A percentile compares a stretch with the other conserved stretches of the same genome.
phyloP scores from a whole-genome alignment of 2,888 invertebrate species.

The Microplitis manilae region DNA sequence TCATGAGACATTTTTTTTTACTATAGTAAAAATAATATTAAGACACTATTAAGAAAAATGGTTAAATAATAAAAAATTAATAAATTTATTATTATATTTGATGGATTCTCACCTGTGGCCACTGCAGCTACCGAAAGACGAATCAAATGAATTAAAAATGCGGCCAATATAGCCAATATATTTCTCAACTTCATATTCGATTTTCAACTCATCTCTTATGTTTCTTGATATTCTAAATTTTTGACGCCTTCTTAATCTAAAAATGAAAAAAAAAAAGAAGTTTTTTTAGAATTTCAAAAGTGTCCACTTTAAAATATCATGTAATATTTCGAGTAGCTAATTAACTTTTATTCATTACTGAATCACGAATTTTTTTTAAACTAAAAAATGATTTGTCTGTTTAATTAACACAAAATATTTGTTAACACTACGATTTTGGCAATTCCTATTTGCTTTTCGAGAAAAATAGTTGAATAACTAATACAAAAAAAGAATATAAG shows the following conservation, averaged over 20 bases:
- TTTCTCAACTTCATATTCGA: slow-evolving; percentile 66
- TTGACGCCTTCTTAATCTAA: not conserved
- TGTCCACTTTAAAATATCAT: too few relatives aligned
- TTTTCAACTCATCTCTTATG: slow-evolving; percentile 65
- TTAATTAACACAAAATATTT: too few relatives aligned
- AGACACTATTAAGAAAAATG: too few relatives aligned
- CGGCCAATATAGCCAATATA: slow-evolving; percentile 68
- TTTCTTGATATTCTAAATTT: slow-evolving; percentile 30
- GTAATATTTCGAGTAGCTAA: too few relatives aligned
- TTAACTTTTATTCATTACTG: too few relatives aligned
- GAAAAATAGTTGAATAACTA: too few relatives aligned
- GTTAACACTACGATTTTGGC: too few relatives aligned
- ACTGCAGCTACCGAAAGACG: slow-evolving; percentile 58
- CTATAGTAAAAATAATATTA: not conserved
- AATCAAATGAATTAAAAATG: slow-evolving; percentile 64
- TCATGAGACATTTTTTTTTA: slow-evolving; percentile 15
- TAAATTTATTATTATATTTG: not conserved
- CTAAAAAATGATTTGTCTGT: too few relatives aligned
- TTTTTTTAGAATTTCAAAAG: not conserved
- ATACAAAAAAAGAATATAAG: too few relatives aligned
- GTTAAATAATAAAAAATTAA: too few relatives aligned
- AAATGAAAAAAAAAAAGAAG: slow-evolving; percentile 9
- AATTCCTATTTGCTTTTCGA: too few relatives aligned
- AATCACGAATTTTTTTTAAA: too few relatives aligned
- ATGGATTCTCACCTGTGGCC: slow-evolving; percentile 56